Evolutionary conservation across 2,797 vertebrate species (phyloP).

Genomic region (Cheirogaleus major): DNA sequence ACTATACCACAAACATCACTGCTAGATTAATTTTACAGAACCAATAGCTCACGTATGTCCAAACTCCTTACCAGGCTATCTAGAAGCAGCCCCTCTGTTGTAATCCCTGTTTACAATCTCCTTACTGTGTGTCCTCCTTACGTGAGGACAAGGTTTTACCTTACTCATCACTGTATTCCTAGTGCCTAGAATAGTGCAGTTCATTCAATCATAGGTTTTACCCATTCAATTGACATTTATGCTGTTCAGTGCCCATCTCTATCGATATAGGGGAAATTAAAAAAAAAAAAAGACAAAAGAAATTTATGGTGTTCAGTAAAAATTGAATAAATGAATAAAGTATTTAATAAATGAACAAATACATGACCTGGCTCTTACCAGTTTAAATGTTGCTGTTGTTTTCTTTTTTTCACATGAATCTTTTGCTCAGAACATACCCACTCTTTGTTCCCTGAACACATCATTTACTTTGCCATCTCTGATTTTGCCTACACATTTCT

Average conservation of each 20-base stretch:
- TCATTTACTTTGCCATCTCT: neutral
- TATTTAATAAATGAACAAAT: neutral
- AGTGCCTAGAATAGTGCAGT: neutral
- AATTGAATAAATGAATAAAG: neutral
- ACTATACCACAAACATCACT: neutral
- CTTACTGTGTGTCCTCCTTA: neutral
- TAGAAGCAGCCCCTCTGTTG: neutral
- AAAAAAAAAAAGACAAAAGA: no score
- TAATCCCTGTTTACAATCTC: neutral
- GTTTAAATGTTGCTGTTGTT: neutral
- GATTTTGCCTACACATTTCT: neutral
- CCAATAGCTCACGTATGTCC: neutral
- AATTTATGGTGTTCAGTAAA: neutral
- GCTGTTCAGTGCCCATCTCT: neutral
- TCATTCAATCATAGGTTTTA: neutral
- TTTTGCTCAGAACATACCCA: neutral
- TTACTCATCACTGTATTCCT: neutral
- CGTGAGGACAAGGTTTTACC: neutral
- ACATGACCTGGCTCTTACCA: neutral
- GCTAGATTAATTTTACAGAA: neutral
- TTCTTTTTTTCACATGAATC: conserved; percentile 15
- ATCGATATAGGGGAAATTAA: no score
- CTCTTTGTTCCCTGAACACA: neutral
- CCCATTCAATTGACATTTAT: neutral
- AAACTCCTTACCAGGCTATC: neutral